Evolutionary conservation across 1,140 invertebrate genomes (phyloP).

Genomic region (Bombyx mori): ASM3026992v2 NC_085116.1:1485501-1486000

Average conservation of each 20-base stretch:
- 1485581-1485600: constrained; percentile 63
- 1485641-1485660: constrained; percentile 57
- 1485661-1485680: constrained; percentile 61
- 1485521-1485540: background rate
- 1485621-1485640: constrained; percentile 70
- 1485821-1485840: too few species aligned
- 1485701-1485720: constrained; percentile 52
- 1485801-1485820: too few species aligned
- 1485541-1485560: constrained; percentile 13
- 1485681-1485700: constrained; percentile 67
- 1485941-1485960: too few species aligned
- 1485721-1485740: constrained; percentile 61
- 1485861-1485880: too few species aligned
- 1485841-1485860: too few species aligned
- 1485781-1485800: background rate
- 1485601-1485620: constrained; percentile 62
- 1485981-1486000: too few species aligned
- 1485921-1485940: too few species aligned
- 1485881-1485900: too few species aligned
- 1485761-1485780: constrained; percentile 22
- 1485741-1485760: constrained; percentile 37
- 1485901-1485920: too few species aligned
- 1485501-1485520: background rate
- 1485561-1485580: constrained; percentile 64
- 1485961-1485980: too few species aligned